Evolutionary conservation across 92 coral and sea anemone species (phyloP), one percentile per base, ranked within the genome.

Genomic region (Phenganax subtilis): DNA sequence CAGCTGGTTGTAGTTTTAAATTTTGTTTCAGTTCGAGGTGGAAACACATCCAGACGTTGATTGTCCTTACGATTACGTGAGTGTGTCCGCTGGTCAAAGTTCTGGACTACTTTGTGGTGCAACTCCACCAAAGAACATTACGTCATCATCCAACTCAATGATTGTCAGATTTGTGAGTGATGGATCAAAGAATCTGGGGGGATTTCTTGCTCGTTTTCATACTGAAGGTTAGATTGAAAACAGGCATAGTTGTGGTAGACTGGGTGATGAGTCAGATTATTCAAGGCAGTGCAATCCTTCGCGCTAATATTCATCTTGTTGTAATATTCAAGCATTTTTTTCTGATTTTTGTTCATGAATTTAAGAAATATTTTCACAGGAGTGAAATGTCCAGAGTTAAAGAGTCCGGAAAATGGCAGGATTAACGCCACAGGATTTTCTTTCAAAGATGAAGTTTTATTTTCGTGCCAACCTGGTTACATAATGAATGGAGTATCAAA

Each of bases 11-110:
- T 12, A 56, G 8, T 55, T 64, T 79, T 61, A 12, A 52, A 5
- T 6, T 54, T 47, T 12, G 20, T 10, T 84, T 29, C 71, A 94
- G 98, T 94, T 94, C 80, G 84, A 94, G 20, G 76, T 94, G 10
- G 98, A 94, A 80, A 87, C 79, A 5, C 97, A 94, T 52, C 97
- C 92, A n/a, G 90, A 90, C 6, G 97, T 90, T 56, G 59, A 81
- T 12, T 94, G 98, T 75, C 98, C 98, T 0, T 94, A 94, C 73
- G 98, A 94, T 90, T 89, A 88, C 76, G 55, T 94, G 61, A 82
- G 83, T 60, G 86, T 92, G 51, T 75, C 86, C 9, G 97, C 91
- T 1, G 98, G 96, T 12, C 75, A 80, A 25, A 84, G 60, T 56
- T 78, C 75, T 57, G 96, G 90, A 12, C 96, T 90, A 5, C 81